Evolutionary conservation across 2,113 vertebrate genomes (phyloP), one percentile per base, ranked within the genome.

Genomic region (Herpetotheres cachinnans): DNA sequence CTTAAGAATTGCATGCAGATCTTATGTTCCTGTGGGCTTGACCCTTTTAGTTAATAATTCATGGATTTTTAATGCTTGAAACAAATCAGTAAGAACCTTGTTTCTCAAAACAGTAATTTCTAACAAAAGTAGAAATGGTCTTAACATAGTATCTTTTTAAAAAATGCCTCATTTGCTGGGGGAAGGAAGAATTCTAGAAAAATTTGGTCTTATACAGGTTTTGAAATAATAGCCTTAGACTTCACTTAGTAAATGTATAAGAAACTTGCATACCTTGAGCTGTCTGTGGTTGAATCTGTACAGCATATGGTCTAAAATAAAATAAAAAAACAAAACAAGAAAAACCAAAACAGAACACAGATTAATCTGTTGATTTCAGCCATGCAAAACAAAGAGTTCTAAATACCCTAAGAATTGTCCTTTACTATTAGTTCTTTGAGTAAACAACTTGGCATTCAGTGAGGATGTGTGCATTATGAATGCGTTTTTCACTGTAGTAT

Each of bases 401-500:
- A 34, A 30, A 7, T 66, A 49, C 47, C 27, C 18, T 50, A 16
- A 10, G 9, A 32, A 4, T 3, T 86, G 40, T 55, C 13, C 27
- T 49, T 62, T 34, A 3, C 7, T 24, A 13, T 52, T 36, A 16
- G 8, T 19, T 78, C 16, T 40, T 46, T 46, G 22, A 73, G 21
- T 52, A 26, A 24, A 24, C 3, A 2, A 30, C 16, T 36, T 27
- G 24, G 19, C 16, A 13, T 49, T 71, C 0, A 3, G 13, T 3
- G 1, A 81, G 61, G 14, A 25, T 16, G 10, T 2, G 3, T 1
- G 1, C 18, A 6, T 49, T 42, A 3, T 1, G 1, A 38, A 21
- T n/a, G 9, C 0, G 0, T 24, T 29, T 69, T 70, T 32, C 3
- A 0, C 38, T 55, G 17, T 25, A 2, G 6, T n/a, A 10, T 4